Evolutionary conservation across 30 jellyfish, hydroid and myxozoan genomes (phyloP).

Genomic region (Nemopilema nomurai): DNA sequence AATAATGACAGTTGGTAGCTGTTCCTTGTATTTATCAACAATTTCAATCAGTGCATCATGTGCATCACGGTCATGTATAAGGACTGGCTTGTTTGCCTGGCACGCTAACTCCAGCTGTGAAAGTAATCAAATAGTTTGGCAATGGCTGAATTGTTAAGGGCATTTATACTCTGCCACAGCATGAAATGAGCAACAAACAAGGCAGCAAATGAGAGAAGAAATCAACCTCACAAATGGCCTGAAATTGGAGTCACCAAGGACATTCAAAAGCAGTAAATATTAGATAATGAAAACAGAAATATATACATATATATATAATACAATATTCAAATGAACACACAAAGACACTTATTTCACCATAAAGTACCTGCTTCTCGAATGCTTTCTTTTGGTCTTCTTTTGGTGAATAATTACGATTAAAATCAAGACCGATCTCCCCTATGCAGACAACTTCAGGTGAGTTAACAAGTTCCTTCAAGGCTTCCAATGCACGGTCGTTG

Average conservation of each 20-base stretch:
- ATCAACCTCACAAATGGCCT: too few species aligned
- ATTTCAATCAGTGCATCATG: conserved; percentile 88
- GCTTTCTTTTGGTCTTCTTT: conserved; percentile 90
- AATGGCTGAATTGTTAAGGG: too few species aligned
- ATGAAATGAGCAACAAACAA: too few species aligned
- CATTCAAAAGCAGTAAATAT: too few species aligned
- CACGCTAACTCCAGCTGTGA: conserved; percentile 84
- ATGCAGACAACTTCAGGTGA: conserved; percentile 86
- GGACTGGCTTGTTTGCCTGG: conserved; percentile 80
- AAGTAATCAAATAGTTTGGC: neutral
- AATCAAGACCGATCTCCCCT: conserved; percentile 96
- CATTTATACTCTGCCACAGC: too few species aligned
- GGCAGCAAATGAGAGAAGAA: too few species aligned
- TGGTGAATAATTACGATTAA: conserved; percentile 89
- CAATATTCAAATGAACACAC: too few species aligned
- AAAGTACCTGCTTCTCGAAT: conserved; percentile 82
- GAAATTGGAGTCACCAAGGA: too few species aligned
- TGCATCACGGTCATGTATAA: conserved; percentile 91
- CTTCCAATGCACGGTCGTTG: conserved; percentile 75
- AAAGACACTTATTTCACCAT: neutral
- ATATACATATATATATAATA: too few species aligned
- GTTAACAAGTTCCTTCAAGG: conserved; percentile 72
- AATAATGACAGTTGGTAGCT: conserved; percentile 88
- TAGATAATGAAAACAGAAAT: too few species aligned
- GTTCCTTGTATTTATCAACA: conserved; percentile 67